Evolutionary conservation across 2,113 vertebrate genomes (phyloP).

Genomic region (Antigone vipio): DNA sequence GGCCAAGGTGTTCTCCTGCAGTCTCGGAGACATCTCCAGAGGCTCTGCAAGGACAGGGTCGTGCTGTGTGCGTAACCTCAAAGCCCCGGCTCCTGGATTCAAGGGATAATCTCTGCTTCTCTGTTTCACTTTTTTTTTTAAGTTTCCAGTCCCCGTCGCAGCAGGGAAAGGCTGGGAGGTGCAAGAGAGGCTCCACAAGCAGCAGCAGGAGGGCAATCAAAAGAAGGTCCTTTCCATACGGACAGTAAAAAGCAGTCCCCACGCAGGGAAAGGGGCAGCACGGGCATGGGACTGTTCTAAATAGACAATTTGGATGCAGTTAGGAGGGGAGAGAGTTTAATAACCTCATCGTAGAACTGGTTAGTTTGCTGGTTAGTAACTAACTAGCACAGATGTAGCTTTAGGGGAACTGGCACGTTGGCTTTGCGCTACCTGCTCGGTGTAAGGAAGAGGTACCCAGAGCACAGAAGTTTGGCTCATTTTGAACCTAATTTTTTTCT

Average conservation of each 20-base stretch:
- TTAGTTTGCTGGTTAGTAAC: background rate
- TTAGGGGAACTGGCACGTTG: background rate
- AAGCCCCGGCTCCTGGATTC: background rate
- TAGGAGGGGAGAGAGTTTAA: background rate
- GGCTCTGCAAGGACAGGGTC: background rate
- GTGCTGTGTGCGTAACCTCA: rapidly evolving
- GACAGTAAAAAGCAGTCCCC: background rate
- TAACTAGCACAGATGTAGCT: background rate
- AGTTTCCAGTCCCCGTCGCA: background rate
- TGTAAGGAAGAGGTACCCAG: background rate
- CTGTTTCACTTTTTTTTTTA: background rate
- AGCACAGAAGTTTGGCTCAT: background rate
- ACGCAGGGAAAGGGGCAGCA: background rate
- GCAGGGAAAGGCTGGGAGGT: background rate
- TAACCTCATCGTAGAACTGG: background rate
- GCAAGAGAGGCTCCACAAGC: background rate
- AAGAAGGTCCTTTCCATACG: background rate
- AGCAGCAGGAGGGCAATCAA: background rate
- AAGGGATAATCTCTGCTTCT: background rate
- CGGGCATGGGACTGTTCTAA: background rate
- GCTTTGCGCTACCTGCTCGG: background rate
- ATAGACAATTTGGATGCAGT: background rate
- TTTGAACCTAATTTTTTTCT: background rate
- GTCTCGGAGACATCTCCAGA: background rate
- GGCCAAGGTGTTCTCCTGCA: background rate